Evolutionary conservation across 1,140 invertebrate genomes (phyloP).

Genomic region (Ostrea denselamellosa): DNA sequence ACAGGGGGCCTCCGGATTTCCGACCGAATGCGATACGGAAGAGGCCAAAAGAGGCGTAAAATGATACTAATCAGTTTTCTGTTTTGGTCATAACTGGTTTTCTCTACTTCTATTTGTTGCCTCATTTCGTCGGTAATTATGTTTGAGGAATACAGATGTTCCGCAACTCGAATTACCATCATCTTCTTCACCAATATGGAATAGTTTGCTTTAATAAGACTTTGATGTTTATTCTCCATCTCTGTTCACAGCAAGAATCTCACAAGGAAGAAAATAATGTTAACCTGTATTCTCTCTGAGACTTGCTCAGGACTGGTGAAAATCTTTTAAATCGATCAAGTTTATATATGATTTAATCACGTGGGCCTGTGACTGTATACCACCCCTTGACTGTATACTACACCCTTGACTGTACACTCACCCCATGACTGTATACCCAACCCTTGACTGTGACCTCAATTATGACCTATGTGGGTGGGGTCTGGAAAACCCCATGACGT

Average conservation of each 20-base stretch:
- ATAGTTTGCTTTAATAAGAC: too few species aligned
- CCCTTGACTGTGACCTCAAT: too few species aligned
- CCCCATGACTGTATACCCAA: too few species aligned
- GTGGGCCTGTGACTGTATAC: neutral
- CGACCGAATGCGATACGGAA: conserved; percentile 7
- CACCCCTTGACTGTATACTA: neutral
- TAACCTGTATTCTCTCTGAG: neutral
- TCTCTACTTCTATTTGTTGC: conserved; percentile 22
- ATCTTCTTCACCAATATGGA: too few species aligned
- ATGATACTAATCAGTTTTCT: conserved; percentile 37
- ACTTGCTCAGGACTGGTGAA: conserved; percentile 33
- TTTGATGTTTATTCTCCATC: conserved; percentile 32
- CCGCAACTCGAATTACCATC: too few species aligned
- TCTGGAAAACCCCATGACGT: too few species aligned
- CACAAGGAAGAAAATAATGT: neutral
- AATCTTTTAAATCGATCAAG: neutral
- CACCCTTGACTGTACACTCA: too few species aligned
- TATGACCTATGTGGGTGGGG: too few species aligned
- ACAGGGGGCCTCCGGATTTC: too few species aligned
- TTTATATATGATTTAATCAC: neutral
- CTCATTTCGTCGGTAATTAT: conserved; percentile 31
- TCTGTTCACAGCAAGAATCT: neutral
- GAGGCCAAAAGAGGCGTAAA: conserved; percentile 16
- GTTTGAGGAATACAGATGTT: too few species aligned
- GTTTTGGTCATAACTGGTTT: conserved; percentile 34